These are phyloP conservation scores for Heteromormyrus szaboi DNA, from an alignment of 2,797 vertebrate species.

Conservation along the genomic window DNA sequence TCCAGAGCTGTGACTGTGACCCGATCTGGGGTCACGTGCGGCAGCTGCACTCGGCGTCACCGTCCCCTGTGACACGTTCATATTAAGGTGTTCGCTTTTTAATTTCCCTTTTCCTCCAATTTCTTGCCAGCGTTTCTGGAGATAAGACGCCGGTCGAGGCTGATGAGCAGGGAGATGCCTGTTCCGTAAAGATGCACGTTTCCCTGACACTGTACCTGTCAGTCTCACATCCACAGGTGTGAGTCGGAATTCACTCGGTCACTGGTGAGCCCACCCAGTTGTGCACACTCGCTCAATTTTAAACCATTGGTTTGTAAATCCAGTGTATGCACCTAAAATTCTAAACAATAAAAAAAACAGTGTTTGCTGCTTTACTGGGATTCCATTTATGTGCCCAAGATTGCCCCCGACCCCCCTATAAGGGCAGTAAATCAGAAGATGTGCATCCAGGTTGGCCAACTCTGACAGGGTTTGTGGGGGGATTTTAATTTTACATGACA, in stretches of 20 bases:
- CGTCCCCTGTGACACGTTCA: neutral
- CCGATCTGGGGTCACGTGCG: neutral
- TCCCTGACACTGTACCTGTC: neutral
- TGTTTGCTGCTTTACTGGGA: neutral
- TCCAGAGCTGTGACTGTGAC: neutral
- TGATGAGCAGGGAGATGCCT: neutral
- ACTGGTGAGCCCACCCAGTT: neutral
- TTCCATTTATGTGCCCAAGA: neutral
- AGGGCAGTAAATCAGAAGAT: neutral
- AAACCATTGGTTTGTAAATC: neutral
- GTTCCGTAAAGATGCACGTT: neutral
- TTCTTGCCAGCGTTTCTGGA: neutral
- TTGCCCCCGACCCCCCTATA: neutral
- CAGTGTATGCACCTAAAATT: neutral
- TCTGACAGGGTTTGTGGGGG: neutral
- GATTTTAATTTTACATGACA: constrained; percentile 38
- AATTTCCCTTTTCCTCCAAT: neutral
- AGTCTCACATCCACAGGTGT: neutral
- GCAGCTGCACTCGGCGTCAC: neutral
- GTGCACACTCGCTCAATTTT: neutral
- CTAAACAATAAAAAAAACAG: neutral
- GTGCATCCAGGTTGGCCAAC: neutral
- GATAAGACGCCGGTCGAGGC: neutral
- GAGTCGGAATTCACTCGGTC: neutral
- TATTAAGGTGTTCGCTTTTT: neutral